phyloP scores from a whole-genome alignment of 2,888 invertebrate species.

The Cabera pusaria region DNA sequence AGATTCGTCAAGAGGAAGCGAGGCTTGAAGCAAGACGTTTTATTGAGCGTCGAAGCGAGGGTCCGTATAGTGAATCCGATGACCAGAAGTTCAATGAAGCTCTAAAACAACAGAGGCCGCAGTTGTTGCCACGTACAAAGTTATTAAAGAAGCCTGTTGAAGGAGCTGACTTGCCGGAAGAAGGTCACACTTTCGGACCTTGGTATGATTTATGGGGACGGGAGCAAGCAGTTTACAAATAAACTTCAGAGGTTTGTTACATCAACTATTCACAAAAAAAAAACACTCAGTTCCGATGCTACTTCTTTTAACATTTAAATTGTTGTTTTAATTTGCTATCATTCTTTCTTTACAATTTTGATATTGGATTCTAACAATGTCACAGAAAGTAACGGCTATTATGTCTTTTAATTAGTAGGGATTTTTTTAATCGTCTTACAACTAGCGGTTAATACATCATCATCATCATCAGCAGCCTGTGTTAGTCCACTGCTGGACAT shows the following conservation, averaged over 20 bases:
- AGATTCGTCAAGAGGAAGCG: constrained; percentile 76
- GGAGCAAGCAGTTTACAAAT: constrained; percentile 86
- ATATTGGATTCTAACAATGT: no score
- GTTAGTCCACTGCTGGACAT: no score
- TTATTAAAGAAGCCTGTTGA: constrained; percentile 83
- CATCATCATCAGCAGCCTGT: no score
- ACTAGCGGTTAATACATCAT: no score
- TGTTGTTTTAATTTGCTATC: no score
- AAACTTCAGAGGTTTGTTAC: constrained; percentile 52
- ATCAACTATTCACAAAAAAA: no score
- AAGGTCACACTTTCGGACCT: constrained; percentile 91
- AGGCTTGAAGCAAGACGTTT: constrained; percentile 69
- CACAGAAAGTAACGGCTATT: no score
- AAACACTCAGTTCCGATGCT: no score
- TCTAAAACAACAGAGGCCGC: constrained; percentile 77
- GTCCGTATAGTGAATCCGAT: constrained; percentile 77
- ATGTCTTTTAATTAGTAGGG: no score
- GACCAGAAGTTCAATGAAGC: constrained; percentile 83
- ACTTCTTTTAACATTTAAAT: no score
- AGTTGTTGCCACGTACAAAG: constrained; percentile 88
- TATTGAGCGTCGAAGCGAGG: constrained; percentile 67
- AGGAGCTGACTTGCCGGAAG: constrained; percentile 76
- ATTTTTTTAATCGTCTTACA: no score
- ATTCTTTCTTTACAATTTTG: no score
- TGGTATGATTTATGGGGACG: constrained; percentile 95